A percentile compares a stretch with the other conserved stretches of the same genome.
Evolutionary conservation across 2,797 vertebrate genomes (phyloP).

Genomic region (Pampus argenteus): DNA sequence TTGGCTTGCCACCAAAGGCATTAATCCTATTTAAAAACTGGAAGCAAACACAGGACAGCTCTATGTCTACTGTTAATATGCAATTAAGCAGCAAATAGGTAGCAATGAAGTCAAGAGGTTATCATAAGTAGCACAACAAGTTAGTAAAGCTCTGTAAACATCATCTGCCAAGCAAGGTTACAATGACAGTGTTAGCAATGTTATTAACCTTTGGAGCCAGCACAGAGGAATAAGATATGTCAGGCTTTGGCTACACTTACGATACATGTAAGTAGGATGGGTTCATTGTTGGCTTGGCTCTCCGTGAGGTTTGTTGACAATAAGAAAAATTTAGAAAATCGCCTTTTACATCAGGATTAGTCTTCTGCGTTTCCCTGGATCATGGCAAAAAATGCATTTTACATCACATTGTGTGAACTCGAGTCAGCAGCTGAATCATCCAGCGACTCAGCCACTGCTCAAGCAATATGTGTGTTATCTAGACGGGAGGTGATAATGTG

Average conservation of each 20-base stretch:
- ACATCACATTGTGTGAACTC: slow-evolving; percentile 17
- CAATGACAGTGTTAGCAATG: no score
- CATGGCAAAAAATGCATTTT: not conserved
- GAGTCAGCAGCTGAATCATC: slow-evolving; percentile 17
- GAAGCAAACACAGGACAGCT: not conserved
- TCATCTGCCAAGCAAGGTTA: no score
- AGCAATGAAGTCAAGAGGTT: no score
- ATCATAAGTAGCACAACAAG: no score
- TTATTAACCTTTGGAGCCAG: no score
- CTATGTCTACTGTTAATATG: not conserved
- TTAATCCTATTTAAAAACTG: slow-evolving; percentile 3
- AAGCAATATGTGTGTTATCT: slow-evolving; percentile 26
- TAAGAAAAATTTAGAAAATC: no score
- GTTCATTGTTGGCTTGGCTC: no score
- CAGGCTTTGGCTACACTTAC: no score
- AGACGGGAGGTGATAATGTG: slow-evolving; percentile 50
- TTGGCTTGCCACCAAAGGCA: not conserved
- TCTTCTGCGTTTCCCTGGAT: not conserved
- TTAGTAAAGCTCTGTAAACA: no score
- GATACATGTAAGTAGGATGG: no score
- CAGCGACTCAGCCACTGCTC: slow-evolving; percentile 10
- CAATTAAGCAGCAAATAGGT: not conserved
- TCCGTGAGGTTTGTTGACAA: no score
- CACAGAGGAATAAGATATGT: no score
- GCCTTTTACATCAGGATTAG: not conserved